These are phyloP conservation scores for Ctenoplectra terminalis DNA, from an alignment of 1,140 invertebrate genomes.

Conservation along the genomic window DNA sequence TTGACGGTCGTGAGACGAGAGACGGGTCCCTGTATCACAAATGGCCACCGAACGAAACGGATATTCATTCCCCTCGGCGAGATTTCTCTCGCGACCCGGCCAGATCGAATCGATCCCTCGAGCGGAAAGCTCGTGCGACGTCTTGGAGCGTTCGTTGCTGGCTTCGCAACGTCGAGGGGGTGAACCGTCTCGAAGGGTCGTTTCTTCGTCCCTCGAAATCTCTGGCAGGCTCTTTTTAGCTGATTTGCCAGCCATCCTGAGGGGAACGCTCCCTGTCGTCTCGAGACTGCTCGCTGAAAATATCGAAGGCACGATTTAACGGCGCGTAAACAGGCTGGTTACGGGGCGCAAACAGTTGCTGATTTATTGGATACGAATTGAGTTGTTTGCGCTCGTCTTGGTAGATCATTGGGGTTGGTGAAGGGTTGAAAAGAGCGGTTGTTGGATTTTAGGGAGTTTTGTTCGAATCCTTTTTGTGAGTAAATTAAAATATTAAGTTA, in stretches of 20 bases:
- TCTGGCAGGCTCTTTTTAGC: neutral
- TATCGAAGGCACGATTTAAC: slow-evolving; percentile 49
- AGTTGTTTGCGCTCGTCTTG: neutral
- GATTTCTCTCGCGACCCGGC: slow-evolving; percentile 12
- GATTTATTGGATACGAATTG: slow-evolving; percentile 11
- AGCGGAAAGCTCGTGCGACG: neutral
- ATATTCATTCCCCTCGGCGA: slow-evolving; percentile 39
- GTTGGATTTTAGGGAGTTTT: too few species aligned
- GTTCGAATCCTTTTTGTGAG: neutral
- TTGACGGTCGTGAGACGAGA: slow-evolving; percentile 25
- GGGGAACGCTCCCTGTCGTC: neutral
- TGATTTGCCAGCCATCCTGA: slow-evolving; percentile 2
- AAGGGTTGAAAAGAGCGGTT: too few species aligned
- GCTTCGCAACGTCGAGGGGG: slow-evolving; percentile 30
- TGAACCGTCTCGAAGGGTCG: slow-evolving; percentile 36
- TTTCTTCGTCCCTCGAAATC: slow-evolving; percentile 7
- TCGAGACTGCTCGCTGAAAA: slow-evolving; percentile 1
- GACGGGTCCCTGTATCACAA: slow-evolving; percentile 27
- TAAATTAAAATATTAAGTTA: too few species aligned
- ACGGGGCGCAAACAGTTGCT: slow-evolving; percentile 28
- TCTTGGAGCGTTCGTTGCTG: slow-evolving; percentile 41
- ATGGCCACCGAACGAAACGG: slow-evolving; percentile 36
- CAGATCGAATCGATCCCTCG: slow-evolving; percentile 39
- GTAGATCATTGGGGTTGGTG: neutral
- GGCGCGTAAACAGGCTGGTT: slow-evolving; percentile 27